Evolutionary conservation across 2,113 vertebrate species (phyloP).

Genomic region (Steatornis caripensis): DNA sequence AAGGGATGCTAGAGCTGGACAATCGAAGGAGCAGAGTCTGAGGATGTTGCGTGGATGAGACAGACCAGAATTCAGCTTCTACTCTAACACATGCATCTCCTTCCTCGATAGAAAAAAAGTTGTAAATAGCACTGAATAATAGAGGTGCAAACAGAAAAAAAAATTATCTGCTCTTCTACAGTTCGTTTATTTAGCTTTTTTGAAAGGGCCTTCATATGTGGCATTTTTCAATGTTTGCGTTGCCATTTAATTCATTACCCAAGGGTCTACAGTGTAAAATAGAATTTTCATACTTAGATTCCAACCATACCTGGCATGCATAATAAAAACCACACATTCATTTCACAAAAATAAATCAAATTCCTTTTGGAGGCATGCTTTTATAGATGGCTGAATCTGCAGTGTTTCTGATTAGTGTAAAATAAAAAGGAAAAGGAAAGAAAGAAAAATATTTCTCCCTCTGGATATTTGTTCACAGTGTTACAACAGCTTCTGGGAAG

Average conservation of each 20-base stretch:
- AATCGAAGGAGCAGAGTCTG: not conserved
- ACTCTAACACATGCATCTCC: not conserved
- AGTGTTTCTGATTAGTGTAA: not conserved
- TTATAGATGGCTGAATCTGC: constrained; percentile 2
- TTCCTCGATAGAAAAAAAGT: not conserved
- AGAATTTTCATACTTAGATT: constrained; percentile 53
- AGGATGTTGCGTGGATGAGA: not conserved
- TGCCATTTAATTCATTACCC: constrained; percentile 24
- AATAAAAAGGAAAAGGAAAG: not conserved
- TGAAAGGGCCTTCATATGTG: not conserved
- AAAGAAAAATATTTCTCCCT: not conserved
- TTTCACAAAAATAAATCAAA: constrained; percentile 27
- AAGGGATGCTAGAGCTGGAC: not conserved
- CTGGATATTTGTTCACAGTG: not conserved
- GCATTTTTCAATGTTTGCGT: not conserved
- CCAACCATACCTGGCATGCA: constrained; percentile 36
- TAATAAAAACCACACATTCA: constrained; percentile 36
- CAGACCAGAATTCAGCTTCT: not conserved
- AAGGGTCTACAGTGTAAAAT: constrained; percentile 37
- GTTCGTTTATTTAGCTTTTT: not conserved
- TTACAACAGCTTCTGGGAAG: not conserved
- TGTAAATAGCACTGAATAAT: not conserved
- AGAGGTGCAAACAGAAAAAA: not conserved
- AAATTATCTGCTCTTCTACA: not conserved
- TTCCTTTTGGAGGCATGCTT: not conserved